These are phyloP conservation scores for Protomyctophum bolini DNA, from an alignment of 2,113 vertebrate genomes.

Conservation along the genomic window DNA sequence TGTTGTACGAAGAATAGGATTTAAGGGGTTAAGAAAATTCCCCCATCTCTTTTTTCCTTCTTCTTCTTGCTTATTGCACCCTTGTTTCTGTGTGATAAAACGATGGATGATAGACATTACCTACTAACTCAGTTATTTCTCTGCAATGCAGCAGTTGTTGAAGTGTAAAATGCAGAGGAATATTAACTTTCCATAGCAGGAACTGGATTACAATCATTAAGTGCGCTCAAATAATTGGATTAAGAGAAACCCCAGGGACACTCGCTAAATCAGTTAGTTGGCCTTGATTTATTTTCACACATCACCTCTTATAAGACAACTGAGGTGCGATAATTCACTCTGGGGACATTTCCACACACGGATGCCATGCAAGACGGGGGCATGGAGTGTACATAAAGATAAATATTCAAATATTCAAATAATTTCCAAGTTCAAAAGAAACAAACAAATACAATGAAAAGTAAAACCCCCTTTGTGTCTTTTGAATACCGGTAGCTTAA, in stretches of 20 bases:
- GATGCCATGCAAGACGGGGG: constrained; percentile 36
- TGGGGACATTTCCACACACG: constrained; percentile 36
- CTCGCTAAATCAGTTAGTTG: constrained; percentile 57
- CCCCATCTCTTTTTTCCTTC: too few species aligned
- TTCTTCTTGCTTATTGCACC: too few species aligned
- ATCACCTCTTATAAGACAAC: constrained; percentile 57
- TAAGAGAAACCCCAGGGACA: constrained; percentile 42
- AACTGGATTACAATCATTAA: constrained; percentile 51
- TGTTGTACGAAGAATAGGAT: too few species aligned
- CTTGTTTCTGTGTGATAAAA: too few species aligned
- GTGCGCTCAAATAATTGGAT: constrained; percentile 56
- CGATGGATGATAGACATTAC: too few species aligned
- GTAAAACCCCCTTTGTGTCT: constrained; percentile 6
- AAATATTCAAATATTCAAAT: constrained; percentile 47
- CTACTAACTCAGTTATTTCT: neutral
- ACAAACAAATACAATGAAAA: neutral
- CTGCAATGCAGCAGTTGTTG: neutral
- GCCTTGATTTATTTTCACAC: constrained; percentile 60
- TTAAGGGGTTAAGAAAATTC: too few species aligned
- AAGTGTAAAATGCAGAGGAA: constrained; percentile 12
- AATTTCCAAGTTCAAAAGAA: too few species aligned
- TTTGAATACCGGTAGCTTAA: constrained; percentile 50
- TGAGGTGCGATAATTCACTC: constrained; percentile 51
- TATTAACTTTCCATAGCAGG: constrained; percentile 45
- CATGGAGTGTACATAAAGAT: constrained; percentile 35